phyloP scores from a whole-genome alignment of 1,140 invertebrate species.

The Riptortus pedestris region DNA sequence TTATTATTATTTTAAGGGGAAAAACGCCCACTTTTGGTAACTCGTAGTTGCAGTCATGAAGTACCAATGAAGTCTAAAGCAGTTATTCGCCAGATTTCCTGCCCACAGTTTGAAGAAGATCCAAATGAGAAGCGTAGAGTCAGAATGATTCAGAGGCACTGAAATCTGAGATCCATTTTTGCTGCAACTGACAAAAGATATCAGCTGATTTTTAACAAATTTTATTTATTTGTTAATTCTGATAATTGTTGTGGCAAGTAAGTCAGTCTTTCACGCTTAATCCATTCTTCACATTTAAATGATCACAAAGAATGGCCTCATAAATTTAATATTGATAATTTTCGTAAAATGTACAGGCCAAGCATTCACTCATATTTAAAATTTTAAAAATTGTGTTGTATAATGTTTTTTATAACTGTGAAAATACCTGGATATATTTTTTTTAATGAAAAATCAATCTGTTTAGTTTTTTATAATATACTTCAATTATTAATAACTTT shows the following conservation, averaged over 20 bases:
- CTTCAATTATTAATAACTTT: too few relatives aligned
- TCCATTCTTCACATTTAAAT: too few relatives aligned
- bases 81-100: background rate
- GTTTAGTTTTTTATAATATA: too few relatives aligned
- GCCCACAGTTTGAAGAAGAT: background rate
- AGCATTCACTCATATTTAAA: too few relatives aligned
- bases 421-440: too few relatives aligned
- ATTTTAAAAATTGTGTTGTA: too few relatives aligned
- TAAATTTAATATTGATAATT: too few relatives aligned
- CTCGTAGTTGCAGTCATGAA: background rate
- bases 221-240: background rate
- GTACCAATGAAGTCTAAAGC: background rate
- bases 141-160: constrained; percentile 12
- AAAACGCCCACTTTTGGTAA: constrained; percentile 9
- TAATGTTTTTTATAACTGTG: too few relatives aligned
- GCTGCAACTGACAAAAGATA: background rate
- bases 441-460: too few relatives aligned
- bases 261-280: background rate
- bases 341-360: too few relatives aligned
- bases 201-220: background rate
- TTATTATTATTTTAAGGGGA: background rate
- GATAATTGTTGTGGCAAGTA: background rate
- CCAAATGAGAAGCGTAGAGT: background rate
- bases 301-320: too few relatives aligned
- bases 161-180: background rate